These are phyloP conservation scores for Callocephalon fimbriatum DNA, from an alignment of 2,113 vertebrate species.

Conservation along the genomic window DNA sequence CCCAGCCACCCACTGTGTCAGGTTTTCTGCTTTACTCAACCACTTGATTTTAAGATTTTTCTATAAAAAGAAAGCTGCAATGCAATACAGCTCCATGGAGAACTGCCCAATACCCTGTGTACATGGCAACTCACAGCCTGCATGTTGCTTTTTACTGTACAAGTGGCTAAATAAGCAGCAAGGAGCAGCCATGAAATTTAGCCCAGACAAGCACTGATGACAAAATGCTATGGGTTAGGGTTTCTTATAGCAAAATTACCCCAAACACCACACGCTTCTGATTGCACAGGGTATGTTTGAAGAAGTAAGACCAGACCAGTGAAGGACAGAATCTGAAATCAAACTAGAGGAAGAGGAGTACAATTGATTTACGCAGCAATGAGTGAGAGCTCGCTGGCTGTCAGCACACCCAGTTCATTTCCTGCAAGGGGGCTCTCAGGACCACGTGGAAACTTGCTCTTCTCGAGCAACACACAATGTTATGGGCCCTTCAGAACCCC, in stretches of 20 bases:
- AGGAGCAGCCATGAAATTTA: neutral
- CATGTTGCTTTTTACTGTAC: neutral
- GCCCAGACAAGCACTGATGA: neutral
- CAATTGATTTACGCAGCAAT: neutral
- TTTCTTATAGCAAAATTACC: neutral
- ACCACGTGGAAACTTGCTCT: neutral
- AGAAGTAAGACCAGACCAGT: neutral
- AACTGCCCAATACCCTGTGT: neutral
- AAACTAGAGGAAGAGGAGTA: neutral
- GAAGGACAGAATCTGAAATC: neutral
- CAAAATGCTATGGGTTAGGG: neutral
- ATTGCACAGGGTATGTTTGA: neutral
- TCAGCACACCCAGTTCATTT: fast-evolving
- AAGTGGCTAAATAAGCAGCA: neutral
- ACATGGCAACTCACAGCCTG: neutral
- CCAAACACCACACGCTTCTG: neutral
- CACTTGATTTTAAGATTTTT: neutral
- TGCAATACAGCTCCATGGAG: neutral
- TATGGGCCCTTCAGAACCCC: neutral
- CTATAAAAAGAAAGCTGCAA: neutral
- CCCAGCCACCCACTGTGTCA: neutral
- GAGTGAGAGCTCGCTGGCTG: neutral
- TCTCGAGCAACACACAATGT: neutral
- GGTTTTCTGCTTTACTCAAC: neutral
- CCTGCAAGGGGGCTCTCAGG: neutral